Percentiles rank a stretch among this genome's conserved stretches.
phyloP scores from a whole-genome alignment of 35 echinoderm and acorn worm genomes.

The Stichopus chloronotus region DNA sequence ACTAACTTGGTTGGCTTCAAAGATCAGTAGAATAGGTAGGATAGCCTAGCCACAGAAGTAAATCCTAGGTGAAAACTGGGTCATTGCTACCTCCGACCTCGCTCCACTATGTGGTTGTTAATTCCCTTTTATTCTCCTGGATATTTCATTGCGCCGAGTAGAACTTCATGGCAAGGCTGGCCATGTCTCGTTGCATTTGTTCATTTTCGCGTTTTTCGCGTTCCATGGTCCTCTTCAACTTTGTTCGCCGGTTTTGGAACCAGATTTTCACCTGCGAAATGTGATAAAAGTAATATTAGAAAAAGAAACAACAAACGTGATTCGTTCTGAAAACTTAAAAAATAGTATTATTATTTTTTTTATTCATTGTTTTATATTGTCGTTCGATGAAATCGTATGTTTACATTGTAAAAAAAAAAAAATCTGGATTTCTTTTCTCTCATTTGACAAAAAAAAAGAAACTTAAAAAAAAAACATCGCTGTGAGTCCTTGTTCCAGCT shows the following conservation, averaged over 20 bases:
- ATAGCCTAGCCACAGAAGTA: too few relatives aligned
- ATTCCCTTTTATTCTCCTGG: neutral
- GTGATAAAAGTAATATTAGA: neutral
- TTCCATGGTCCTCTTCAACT: slow-evolving; percentile 93
- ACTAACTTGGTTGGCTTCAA: too few relatives aligned
- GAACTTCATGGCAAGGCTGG: slow-evolving; percentile 87
- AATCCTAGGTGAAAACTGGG: neutral
- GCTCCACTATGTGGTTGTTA: neutral
- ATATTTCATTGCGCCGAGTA: slow-evolving; percentile 68
- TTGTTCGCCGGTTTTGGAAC: slow-evolving; percentile 96
- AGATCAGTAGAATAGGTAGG: too few relatives aligned
- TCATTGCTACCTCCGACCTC: slow-evolving; percentile 33
- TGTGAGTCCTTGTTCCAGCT: too few relatives aligned
- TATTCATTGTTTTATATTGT: too few relatives aligned
- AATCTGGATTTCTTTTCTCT: too few relatives aligned
- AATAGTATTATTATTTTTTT: too few relatives aligned
- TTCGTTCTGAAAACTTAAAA: too few relatives aligned
- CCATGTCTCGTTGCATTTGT: slow-evolving; percentile 97
- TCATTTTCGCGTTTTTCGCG: slow-evolving; percentile 90
- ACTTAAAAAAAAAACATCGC: too few relatives aligned
- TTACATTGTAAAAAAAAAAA: too few relatives aligned
- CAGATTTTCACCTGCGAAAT: slow-evolving; percentile 89
- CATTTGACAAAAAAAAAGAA: too few relatives aligned
- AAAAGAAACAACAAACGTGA: neutral
- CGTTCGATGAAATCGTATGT: too few relatives aligned